phyloP scores from a whole-genome alignment of 2,113 vertebrate genomes.

The Numida meleagris region DNA sequence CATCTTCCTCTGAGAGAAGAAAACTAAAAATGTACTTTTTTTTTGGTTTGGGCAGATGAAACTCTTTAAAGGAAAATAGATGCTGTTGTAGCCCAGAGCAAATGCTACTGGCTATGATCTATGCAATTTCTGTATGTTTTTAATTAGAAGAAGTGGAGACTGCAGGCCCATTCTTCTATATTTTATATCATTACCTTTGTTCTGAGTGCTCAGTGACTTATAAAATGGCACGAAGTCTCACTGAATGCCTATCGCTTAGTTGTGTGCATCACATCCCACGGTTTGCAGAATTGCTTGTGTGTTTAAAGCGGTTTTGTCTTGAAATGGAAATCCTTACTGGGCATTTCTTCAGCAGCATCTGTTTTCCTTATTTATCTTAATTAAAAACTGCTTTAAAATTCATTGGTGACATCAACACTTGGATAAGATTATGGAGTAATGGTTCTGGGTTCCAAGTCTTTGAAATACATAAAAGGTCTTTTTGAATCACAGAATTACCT shows the following conservation, averaged over 20 bases:
- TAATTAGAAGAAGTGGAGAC: background rate
- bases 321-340: slow-evolving; percentile 25
- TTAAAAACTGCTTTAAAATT: slow-evolving; percentile 40
- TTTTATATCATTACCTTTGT: slow-evolving; percentile 1
- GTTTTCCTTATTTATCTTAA: slow-evolving; percentile 37
- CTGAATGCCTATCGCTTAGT: slow-evolving; percentile 19
- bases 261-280: background rate
- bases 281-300: background rate
- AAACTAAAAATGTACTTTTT: background rate
- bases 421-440: background rate
- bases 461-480: background rate
- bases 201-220: background rate
- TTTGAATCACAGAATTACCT: background rate
- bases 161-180: background rate
- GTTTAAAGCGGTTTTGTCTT: slow-evolving; percentile 18
- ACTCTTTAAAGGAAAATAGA: background rate
- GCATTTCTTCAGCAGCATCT: slow-evolving; percentile 20
- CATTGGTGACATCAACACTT: background rate
- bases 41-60: background rate
- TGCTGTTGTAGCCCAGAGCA: background rate
- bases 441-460: slow-evolving; percentile 10
- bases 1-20: background rate
- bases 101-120: background rate
- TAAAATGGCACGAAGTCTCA: background rate
- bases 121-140: background rate